Evolutionary conservation across 2,888 invertebrate genomes (phyloP), one percentile per base, ranked within the genome.

Genomic region (Zootermopsis nevadensis): DNA sequence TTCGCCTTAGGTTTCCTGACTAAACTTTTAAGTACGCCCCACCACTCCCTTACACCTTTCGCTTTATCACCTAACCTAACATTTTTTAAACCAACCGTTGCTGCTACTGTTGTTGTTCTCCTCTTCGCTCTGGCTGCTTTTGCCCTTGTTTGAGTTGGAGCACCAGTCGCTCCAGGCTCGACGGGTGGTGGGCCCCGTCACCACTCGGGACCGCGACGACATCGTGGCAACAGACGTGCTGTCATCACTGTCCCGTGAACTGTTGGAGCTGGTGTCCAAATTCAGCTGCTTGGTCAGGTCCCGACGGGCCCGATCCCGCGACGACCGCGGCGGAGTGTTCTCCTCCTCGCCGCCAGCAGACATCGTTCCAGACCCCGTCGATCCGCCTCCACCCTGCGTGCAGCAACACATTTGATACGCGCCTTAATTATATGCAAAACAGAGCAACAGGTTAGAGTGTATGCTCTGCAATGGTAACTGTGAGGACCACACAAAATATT

Each of bases 151-250:
- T 80, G 80, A 92, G 42, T 92, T 92, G 79, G 90, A 91, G 88
- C 93, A 93, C 92, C 93, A 94, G 88, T 95, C 94, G 7, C 94
- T 93, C 95, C 95, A 95, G 77, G 94, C 94, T 86, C 93, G 91
- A 31, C 95, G 91, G 12, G 95, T 95, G 35, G 95, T 95, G 4
- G 94, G 93, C 19, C 94, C 94, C 86, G 91, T 92, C 85, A 90
- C 90, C 80, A 90, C 89, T 85, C 89, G 90, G 83, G 88, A 88
- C 82, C 88, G 89, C 72, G 87, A 86, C 22, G 87, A 86, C 33
- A 87, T 86, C 35, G 87, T 85, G 82, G 77, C 85, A 86, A 77
- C 81, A 19, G 83, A 60, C 7, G 82, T 67, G 85, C 86, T 80
- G 86, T 87, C 84, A 86, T 88, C 84, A 89, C 90, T 66, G 89